Evolutionary conservation across 2,888 invertebrate genomes (phyloP), one percentile per base, ranked within the genome.

Genomic region (Trisateles emortualis): DNA sequence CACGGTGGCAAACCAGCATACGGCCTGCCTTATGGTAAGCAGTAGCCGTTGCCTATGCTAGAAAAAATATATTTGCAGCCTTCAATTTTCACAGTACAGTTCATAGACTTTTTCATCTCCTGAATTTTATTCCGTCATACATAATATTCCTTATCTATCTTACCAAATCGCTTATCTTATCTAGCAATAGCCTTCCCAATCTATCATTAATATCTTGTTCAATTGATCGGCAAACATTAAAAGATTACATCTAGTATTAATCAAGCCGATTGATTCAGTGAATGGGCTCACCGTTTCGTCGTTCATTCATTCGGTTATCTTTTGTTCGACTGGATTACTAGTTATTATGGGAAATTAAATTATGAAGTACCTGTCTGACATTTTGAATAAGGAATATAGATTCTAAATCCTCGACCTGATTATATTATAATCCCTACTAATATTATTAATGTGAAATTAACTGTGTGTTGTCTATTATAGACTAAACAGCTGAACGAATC

Each of bases 241-340:
- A 9, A 30, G 40, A 64, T 59, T 39, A 51, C 38, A 52, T 54
- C 53, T 45, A 16, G 26, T 35, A 49, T 50, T 55, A 36, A 59
- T 52, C 45, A 59, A 22, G 13, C 24, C 9, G 30, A 52, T 48
- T 44, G 39, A 32, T 42, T 39, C 16, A 9, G 19, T 26, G 26
- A 50, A 54, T 42, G 39, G 9, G 16, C 44, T 52, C 35, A n/a
- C n/a, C n/a, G 36, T n/a, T 22, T 10, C 17, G 3, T 13, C 32
- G 11, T 32, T 32, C 32, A 11, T n/a, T 32, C 32, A 35, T 35
- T 35, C 35, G 35, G 35, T 35, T 35, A 38, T 17, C 36, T 19
- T 19, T 38, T 38, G 36, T 38, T 38, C n/a, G n/a, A 38, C n/a
- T 19, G n/a, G 33, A 38, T 38, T 38, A 30, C 14, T 11, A 16